Evolutionary conservation across 2,888 invertebrate species (phyloP).

Genomic region (Endomychus coccineus): DNA sequence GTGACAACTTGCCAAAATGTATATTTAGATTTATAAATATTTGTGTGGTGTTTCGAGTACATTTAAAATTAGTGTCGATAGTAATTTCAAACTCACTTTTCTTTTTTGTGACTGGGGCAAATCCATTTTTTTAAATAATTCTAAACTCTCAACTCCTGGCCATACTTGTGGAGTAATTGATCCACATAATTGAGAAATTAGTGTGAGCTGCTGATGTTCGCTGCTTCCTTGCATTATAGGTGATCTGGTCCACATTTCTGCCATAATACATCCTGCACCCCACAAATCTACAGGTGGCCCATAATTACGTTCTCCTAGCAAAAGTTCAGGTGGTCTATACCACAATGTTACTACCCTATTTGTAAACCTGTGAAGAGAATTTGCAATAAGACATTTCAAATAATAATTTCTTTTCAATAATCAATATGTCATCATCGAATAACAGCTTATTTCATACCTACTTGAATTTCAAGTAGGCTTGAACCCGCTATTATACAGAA

Average conservation of each 20-base stretch:
- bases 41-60: too few relatives aligned
- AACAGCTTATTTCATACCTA: too few relatives aligned
- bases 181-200: slow-evolving; percentile 94
- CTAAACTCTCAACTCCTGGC: slow-evolving; percentile 87
- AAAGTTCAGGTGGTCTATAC: slow-evolving; percentile 73
- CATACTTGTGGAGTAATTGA: slow-evolving; percentile 89
- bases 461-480: too few relatives aligned
- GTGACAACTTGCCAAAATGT: too few relatives aligned
- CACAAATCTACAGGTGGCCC: slow-evolving; percentile 95
- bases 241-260: slow-evolving; percentile 97
- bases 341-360: slow-evolving; percentile 96
- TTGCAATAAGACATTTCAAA: neutral
- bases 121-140: slow-evolving; percentile 82
- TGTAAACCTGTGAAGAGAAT: slow-evolving; percentile 63
- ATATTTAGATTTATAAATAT: too few relatives aligned
- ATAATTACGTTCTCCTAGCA: slow-evolving; percentile 84
- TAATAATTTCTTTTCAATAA: too few relatives aligned
- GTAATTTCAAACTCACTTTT: slow-evolving; percentile 58
- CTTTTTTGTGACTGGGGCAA: slow-evolving; percentile 79
- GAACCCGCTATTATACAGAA: too few relatives aligned
- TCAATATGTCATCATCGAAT: too few relatives aligned
- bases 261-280: slow-evolving; percentile 99
- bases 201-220: slow-evolving; percentile 89
- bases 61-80: too few relatives aligned
- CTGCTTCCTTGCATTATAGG: slow-evolving; percentile 96